Base-by-base conservation (phyloP, 1,140 invertebrate genomes). In the Elymnias hypermnestra region DNA sequence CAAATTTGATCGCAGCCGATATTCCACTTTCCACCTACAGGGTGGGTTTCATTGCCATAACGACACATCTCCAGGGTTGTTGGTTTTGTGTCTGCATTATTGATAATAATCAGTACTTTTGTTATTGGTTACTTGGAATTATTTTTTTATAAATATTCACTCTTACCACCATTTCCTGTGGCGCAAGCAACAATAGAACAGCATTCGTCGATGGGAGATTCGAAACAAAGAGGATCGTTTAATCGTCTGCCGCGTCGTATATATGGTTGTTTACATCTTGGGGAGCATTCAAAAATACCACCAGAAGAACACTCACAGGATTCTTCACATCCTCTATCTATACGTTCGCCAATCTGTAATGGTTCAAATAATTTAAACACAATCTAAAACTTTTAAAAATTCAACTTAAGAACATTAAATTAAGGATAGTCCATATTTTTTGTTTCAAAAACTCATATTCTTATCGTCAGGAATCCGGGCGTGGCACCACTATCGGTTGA, bases 1-100 rank as follows among this genome's bases (percentile, higher is more conserved):
- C 95, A 97, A 8, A 91, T 89, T 57, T 90, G 89, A 14, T 92
- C 88, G 66, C 95, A 97, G 2, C 91, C 94, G 23, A 95, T 91
- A 61, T 94, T 89, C 63, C 95, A 90, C 8, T 88, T 90, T 55
- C 93, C 89, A 7, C 94, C 93, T 39, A 90, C 87, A 40, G 89
- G 84, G 53, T 94, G 90, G 0, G 92, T 92, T 35, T 90, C 89
- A 55, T 95, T 95, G 22, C 90, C 91, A 56, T 92, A 91, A n/a
- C 89, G 62, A 67, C 95, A 97, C 1, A 90, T 90, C 63, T 91
- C 91, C 9, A 82, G 25, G 74, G 83, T 58, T 14, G 49, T 41
- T 33, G 64, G 45, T 50, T 81, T 84, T 39, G 52, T 46, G n/a
- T 83, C 79, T 77, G 53, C 25, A 72, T 57, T 35, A 37, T 23